phyloP scores from a whole-genome alignment of 30 jellyfish, hydroid and myxozoan genomes.

The Hydra vulgaris region DNA sequence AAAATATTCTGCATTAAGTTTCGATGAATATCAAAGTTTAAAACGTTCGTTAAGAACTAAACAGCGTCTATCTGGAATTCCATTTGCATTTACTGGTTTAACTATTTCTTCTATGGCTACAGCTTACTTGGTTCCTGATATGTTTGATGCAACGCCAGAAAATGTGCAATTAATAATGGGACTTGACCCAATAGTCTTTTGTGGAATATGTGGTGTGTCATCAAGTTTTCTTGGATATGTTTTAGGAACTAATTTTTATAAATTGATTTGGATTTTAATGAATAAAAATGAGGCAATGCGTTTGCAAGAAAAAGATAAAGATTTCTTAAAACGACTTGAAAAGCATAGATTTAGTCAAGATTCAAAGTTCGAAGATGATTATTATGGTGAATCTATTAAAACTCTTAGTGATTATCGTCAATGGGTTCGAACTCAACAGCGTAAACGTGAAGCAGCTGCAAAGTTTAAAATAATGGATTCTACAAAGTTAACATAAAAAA shows the following conservation, averaged over 20 bases:
- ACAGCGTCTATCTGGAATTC: slow-evolving; percentile 86
- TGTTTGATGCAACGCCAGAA: slow-evolving; percentile 99
- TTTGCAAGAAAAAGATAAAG: slow-evolving; percentile 62
- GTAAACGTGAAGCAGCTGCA: slow-evolving; percentile 45
- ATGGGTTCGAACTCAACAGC: slow-evolving; percentile 90
- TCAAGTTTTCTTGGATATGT: slow-evolving; percentile 79
- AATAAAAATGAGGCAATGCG: slow-evolving; percentile 42
- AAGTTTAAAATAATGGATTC: slow-evolving; percentile 23
- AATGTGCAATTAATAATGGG: slow-evolving; percentile 94
- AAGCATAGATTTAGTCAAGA: slow-evolving; percentile 59
- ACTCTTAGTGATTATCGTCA: slow-evolving; percentile 85
- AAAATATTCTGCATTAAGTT: slow-evolving; percentile 35
- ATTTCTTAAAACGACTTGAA: slow-evolving; percentile 69
- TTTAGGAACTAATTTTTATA: slow-evolving; percentile 51
- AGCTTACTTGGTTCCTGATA: slow-evolving; percentile 94
- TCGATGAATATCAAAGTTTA: slow-evolving; percentile 61
- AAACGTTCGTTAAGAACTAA: slow-evolving; percentile 54
- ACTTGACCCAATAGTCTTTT: slow-evolving; percentile 82
- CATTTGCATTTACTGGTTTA: slow-evolving; percentile 71
- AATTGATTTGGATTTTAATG: slow-evolving; percentile 35
- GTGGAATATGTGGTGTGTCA: slow-evolving; percentile 84
- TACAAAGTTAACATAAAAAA: background rate
- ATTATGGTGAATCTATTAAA: slow-evolving; percentile 87
- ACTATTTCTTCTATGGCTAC: slow-evolving; percentile 73
- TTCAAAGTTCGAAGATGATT: slow-evolving; percentile 90